Percentiles rank a stretch among this genome's conserved stretches.
Evolutionary conservation across 2,888 invertebrate genomes (phyloP).

Genomic region (Drosophila rellima): DNA sequence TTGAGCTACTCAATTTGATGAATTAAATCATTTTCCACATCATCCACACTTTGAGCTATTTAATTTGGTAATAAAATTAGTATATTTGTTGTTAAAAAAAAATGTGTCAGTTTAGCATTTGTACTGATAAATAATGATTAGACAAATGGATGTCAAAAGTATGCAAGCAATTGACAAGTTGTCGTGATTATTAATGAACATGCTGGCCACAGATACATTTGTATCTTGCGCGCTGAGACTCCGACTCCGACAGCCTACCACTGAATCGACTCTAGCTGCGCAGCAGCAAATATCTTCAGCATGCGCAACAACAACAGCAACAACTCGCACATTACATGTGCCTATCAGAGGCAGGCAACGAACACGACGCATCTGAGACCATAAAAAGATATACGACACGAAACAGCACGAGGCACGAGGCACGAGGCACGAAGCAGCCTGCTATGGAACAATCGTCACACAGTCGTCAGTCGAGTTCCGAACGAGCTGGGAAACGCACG

Average conservation of each 20-base stretch:
- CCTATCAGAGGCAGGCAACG: conserved; percentile 67
- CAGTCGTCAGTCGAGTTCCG: conserved; percentile 80
- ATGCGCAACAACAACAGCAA: conserved; percentile 49
- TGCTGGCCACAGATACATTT: conserved; percentile 51
- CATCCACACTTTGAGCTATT: background rate
- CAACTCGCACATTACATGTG: conserved; percentile 49
- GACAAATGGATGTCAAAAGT: conserved; percentile 43
- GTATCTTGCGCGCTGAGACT: conserved; percentile 56
- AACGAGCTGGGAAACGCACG: conserved; percentile 81
- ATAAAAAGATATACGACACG: conserved; percentile 44
- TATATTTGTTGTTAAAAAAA: background rate
- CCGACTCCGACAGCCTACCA: conserved; percentile 56
- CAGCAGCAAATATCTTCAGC: conserved; percentile 57
- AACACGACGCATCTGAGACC: conserved; percentile 33
- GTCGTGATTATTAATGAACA: conserved; percentile 68
- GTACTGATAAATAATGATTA: conserved; percentile 50
- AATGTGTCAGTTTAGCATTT: conserved; percentile 13
- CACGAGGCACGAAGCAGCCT: conserved; percentile 30
- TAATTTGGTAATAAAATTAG: conserved; percentile 6
- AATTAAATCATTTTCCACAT: background rate
- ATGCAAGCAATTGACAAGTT: conserved; percentile 63
- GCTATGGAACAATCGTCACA: conserved; percentile 16
- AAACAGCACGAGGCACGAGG: conserved; percentile 13
- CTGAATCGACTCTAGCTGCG: conserved; percentile 50
- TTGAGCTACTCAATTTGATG: background rate